phyloP scores from a whole-genome alignment of 2,797 vertebrate genomes.

The Nannoperca obscura region DNA sequence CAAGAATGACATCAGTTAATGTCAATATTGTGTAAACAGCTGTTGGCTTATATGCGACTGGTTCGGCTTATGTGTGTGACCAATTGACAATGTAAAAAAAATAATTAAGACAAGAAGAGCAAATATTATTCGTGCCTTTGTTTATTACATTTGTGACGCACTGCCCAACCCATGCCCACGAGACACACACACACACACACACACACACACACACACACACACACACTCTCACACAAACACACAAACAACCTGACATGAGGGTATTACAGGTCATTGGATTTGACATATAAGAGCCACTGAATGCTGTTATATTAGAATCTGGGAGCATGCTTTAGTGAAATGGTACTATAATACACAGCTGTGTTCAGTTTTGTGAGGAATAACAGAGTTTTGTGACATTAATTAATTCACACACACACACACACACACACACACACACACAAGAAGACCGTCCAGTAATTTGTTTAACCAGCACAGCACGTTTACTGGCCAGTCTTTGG shows the following conservation, averaged over 20 bases:
- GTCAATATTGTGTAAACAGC: background rate
- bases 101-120: too few relatives aligned
- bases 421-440: constrained; percentile 10
- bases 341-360: background rate
- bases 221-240: too few relatives aligned
- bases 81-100: background rate
- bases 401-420: constrained; percentile 13
- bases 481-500: constrained; percentile 21
- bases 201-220: too few relatives aligned
- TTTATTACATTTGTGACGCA: background rate
- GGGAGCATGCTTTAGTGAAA: background rate
- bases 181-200: background rate
- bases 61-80: background rate
- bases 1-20: background rate
- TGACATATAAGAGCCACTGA: background rate
- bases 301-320: background rate
- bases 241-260: background rate
- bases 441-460: background rate
- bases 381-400: background rate
- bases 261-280: background rate
- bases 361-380: constrained; percentile 11
- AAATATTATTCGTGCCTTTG: background rate
- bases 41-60: background rate
- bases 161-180: background rate
- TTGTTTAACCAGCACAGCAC: constrained; percentile 6